Base-by-base conservation (phyloP, 2,113 vertebrate species). In the Paedocypris sp. region DNA sequence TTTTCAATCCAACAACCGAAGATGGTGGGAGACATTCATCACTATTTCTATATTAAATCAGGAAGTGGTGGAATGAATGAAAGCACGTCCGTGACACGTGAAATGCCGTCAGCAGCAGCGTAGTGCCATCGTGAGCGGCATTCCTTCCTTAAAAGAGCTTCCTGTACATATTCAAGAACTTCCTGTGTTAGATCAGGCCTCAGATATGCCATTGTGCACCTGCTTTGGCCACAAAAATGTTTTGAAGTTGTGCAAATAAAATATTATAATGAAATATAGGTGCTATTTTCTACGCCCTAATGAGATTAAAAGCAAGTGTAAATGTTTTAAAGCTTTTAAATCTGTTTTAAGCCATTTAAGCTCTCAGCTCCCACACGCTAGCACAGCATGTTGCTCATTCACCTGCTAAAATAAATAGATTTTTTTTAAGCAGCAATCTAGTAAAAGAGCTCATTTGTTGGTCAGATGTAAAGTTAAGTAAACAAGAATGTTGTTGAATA, bases 111-210 rank as follows among this genome's bases (percentile, higher is more conserved):
- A 81, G 22, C 20, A 12, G 46, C 22, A 66, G 66, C 59, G 4
- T 4, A 75, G 74, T 59, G 33, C 73, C 73, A 54, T 62, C 62
- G 56, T 61, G 41, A 33, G 50, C 68, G 43, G 68, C 74, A 81
- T 84, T 82, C 82, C 71, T 78, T 69, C 67, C 73, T 77, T 77
- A 46, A 49, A 60, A 69, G 20, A n/a, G 12, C 65, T 86, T 88
- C 86, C 86, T 85, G 84, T 85, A 84, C 86, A 88, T 80, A 85
- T 70, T 39, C 70, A 64, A 82, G 77, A 69, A 72, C 69, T 86
- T 86, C 82, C 85, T 78, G 72, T 64, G 68, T 69, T 62, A 70
- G 67, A 60, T 59, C 69, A 67, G 69, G 74, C 72, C 62, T 49
- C 58, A 67, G 66, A 62, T 38, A 41, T n/a, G 64, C 75, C 69